Evolutionary conservation across 2,888 invertebrate species (phyloP), one percentile per base, ranked within the genome.

Genomic region (Drosophila rubida): DNA sequence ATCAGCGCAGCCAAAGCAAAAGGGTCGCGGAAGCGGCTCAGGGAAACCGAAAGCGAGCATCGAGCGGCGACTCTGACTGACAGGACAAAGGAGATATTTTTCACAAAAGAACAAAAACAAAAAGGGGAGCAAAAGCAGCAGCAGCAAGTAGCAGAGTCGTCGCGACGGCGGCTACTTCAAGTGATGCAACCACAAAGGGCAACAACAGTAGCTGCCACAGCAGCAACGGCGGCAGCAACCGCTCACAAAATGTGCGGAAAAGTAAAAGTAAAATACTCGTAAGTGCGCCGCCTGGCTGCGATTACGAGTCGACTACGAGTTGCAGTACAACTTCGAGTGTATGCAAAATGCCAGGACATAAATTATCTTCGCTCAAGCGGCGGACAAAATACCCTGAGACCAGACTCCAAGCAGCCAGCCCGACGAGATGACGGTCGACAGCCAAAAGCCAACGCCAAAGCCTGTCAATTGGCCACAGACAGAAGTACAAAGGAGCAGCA

Each of bases 61-160:
- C 44, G 63, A 50, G 46, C 68, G 27, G 19, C 45, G 55, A 64
- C 65, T 46, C 69, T 84, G 83, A 90, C 84, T 90, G 90, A 90
- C 90, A 90, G 90, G 90, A 90, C 90, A 90, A 90, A 90, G 87
- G 85, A 89, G 89, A 77, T 89, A 90, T 90, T 90, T 90, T 85
- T 80, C 77, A 87, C 81, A 88, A 85, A 87, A 72, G 69, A 77
- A 75, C 76, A 65, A 78, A 77, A 83, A 79, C 67, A 69, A 80
- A 77, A 72, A 68, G 70, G 63, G 75, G 74, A 84, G 73, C 60
- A 69, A 75, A 71, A 79, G 64, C 30, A 75, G 72, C 66, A 39
- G 48, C 19, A 35, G 19, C 14, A 50, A 48, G 16, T 41, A 13
- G 30, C 11, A 14, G 35, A 6, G 45, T 55, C 16, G 39, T 41